Evolutionary conservation across 1,140 invertebrate species (phyloP).

Genomic region (Cyphomyrmex costatus): DNA sequence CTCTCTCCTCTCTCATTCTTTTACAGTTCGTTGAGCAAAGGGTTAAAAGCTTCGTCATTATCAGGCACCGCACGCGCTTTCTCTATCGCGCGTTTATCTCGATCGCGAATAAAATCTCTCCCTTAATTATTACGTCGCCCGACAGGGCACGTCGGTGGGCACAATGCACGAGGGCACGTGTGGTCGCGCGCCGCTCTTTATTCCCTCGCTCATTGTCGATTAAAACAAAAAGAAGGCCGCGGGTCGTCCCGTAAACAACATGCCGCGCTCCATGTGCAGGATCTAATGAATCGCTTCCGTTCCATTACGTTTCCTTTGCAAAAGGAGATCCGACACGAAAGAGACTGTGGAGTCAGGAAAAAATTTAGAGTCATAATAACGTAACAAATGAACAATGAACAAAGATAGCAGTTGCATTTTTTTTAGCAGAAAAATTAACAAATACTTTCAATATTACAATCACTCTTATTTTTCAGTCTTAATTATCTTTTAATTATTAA

Average conservation of each 20-base stretch:
- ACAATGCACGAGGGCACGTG: constrained; percentile 80
- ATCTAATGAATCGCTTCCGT: constrained; percentile 70
- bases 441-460: not conserved
- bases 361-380: not conserved
- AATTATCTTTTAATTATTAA: not conserved
- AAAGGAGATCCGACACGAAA: constrained; percentile 4
- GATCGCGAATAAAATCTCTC: constrained; percentile 77
- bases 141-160: constrained; percentile 67
- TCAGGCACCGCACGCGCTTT: constrained; percentile 52
- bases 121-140: constrained; percentile 82
- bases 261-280: not conserved
- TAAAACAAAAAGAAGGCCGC: constrained; percentile 80
- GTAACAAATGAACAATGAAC: not conserved
- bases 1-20: not conserved
- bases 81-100: constrained; percentile 75
- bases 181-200: constrained; percentile 72
- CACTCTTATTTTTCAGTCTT: not conserved
- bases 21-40: constrained; percentile 1
- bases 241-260: constrained; percentile 69
- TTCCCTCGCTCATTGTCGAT: constrained; percentile 76
- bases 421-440: not conserved
- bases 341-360: not conserved
- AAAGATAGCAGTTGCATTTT: not conserved
- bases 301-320: not conserved
- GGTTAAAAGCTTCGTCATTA: constrained; percentile 37